phyloP scores from a whole-genome alignment of 2,113 vertebrate species.

The Coreoperca whiteheadi region DNA sequence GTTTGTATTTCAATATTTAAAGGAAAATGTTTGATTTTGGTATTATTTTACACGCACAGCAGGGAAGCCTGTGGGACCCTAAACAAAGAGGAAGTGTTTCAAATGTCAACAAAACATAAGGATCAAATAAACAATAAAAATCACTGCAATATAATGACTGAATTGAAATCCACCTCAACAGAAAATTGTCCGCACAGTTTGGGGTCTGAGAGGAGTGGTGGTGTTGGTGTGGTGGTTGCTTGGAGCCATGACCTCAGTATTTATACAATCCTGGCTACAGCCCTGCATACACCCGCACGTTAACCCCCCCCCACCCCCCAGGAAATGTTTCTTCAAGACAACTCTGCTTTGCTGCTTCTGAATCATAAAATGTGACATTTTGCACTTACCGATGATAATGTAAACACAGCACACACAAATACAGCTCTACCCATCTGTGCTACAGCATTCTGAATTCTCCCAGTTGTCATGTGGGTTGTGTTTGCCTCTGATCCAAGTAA shows the following conservation, averaged over 20 bases:
- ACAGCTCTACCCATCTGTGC: neutral
- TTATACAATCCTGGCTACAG: neutral
- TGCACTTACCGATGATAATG: neutral
- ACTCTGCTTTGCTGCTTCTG: neutral
- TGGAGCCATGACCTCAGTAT: neutral
- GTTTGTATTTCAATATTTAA: no score
- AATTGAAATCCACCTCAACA: neutral
- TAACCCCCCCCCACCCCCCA: no score
- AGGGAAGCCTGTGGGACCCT: neutral
- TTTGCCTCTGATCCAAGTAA: conserved; percentile 25
- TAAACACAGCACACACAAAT: conserved; percentile 6
- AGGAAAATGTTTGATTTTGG: neutral
- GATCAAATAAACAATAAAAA: neutral
- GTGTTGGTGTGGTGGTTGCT: neutral
- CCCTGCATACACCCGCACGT: neutral
- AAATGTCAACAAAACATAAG: neutral
- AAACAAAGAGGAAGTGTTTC: neutral
- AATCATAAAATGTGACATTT: neutral
- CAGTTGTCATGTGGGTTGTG: conserved; percentile 9
- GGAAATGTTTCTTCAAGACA: neutral
- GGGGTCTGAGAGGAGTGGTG: no score
- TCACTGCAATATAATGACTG: neutral
- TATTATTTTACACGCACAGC: neutral
- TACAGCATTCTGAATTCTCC: neutral
- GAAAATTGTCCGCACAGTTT: no score